These are phyloP conservation scores for Anolis carolinensis DNA, from an alignment of 2,113 vertebrate genomes.

Conservation along the genomic window DNA sequence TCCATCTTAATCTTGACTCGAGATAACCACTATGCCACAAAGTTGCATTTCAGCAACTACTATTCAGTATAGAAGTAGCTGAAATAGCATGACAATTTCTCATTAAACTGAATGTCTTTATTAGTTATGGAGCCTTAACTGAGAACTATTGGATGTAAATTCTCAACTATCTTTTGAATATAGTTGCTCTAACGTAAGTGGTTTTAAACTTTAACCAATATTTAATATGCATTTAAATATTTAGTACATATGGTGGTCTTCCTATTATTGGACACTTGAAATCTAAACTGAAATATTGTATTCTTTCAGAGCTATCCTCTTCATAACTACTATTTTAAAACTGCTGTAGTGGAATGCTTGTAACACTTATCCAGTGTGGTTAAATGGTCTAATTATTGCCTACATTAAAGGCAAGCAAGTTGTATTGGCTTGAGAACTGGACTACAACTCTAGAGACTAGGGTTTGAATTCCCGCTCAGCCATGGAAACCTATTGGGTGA, in stretches of 20 bases:
- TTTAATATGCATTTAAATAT: neutral
- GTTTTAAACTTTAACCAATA: neutral
- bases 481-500: too few species aligned
- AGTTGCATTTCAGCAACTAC: constrained; percentile 2
- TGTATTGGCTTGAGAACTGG: too few species aligned
- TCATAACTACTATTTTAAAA: neutral
- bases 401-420: neutral
- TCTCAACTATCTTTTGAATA: neutral
- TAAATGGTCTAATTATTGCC: neutral
- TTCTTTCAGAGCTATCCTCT: neutral
- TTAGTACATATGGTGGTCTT: neutral
- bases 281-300: neutral
- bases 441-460: too few species aligned
- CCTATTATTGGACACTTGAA: neutral
- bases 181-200: neutral
- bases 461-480: too few species aligned
- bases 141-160: neutral
- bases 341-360: neutral
- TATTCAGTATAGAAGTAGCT: constrained; percentile 6
- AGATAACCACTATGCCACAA: neutral
- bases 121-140: neutral
- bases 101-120: neutral
- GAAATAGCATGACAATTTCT: constrained; percentile 3
- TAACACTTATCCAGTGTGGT: neutral
- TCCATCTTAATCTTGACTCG: neutral